phyloP scores from a whole-genome alignment of 2,888 invertebrate species.

The Bedellia somnulentella region DNA sequence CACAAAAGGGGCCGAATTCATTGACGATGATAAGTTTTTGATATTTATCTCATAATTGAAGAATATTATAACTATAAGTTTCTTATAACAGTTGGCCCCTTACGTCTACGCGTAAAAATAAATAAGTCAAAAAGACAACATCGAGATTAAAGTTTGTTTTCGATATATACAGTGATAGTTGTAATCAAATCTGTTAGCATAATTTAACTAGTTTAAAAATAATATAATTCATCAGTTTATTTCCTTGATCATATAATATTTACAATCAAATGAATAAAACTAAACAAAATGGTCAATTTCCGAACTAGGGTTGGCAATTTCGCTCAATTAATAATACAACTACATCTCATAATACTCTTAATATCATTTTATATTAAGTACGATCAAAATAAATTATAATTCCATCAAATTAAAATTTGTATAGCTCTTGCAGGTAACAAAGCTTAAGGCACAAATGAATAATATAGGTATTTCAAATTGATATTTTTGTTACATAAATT shows the following conservation, averaged over 20 bases:
- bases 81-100: too few relatives aligned
- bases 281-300: too few relatives aligned
- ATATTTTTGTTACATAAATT: background rate
- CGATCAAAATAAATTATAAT: background rate
- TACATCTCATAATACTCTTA: background rate
- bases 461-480: background rate
- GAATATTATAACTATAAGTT: too few relatives aligned
- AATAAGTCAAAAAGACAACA: slow-evolving; percentile 40
- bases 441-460: slow-evolving; percentile 2
- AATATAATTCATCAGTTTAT: background rate
- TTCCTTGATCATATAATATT: background rate
- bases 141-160: slow-evolving; percentile 25
- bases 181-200: background rate
- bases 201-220: background rate
- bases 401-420: background rate
- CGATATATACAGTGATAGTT: slow-evolving; percentile 6
- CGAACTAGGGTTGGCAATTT: too few relatives aligned
- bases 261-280: background rate
- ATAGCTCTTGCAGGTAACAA: background rate
- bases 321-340: background rate
- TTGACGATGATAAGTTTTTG: too few relatives aligned
- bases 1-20: too few relatives aligned
- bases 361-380: background rate
- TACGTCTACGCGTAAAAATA: too few relatives aligned
- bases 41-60: too few relatives aligned